Evolutionary conservation across 2,797 vertebrate species (phyloP), one percentile per base, ranked within the genome.

Genomic region (Gorsachius magnificus): DNA sequence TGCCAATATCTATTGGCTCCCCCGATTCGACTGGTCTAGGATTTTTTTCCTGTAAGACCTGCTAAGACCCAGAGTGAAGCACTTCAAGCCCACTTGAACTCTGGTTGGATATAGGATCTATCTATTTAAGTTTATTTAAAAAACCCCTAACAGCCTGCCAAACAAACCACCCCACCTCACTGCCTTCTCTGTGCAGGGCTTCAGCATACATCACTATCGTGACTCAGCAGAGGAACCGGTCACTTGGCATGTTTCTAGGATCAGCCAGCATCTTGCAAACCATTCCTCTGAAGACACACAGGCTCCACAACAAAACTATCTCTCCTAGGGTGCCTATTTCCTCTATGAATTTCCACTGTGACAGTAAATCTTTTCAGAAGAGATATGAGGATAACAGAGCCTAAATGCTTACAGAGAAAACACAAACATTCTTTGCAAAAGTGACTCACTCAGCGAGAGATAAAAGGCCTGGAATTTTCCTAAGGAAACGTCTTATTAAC

Each of bases 401-500:
- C 50, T 74, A 79, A 87, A 94, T 76, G 70, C 91, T 94, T 89
- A 48, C 68, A 95, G 60, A 93, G 88, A 90, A 95, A 96, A 94
- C 71, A 94, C 53, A 93, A 95, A 87, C 68, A 82, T 78, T 93
- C 77, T 91, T 91, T 82, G 77, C 64, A 88, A 77, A 89, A 95
- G 68, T 96, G 90, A 95, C 77, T 96, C 92, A 91, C 22, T 78
- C 58, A 70, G 24, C 33, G 50, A 83, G 60, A 93, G 95, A 97
- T 96, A 96, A 95, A 95, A 46, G 29, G 46, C 11, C 12, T 95
- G 92, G 87, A 96, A 95, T 97, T 96, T 96, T 96, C 96, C 95
- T 60, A 89, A 89, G 95, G 91, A 96, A 95, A 78, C 4, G 1
- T 98, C 89, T 83, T 95, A 82, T 80, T 93, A 84, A 87, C 78